A percentile compares a stretch with the other conserved stretches of the same genome.
phyloP scores from a whole-genome alignment of 2,113 vertebrate genomes.

The Aplodontia rufa region DNA sequence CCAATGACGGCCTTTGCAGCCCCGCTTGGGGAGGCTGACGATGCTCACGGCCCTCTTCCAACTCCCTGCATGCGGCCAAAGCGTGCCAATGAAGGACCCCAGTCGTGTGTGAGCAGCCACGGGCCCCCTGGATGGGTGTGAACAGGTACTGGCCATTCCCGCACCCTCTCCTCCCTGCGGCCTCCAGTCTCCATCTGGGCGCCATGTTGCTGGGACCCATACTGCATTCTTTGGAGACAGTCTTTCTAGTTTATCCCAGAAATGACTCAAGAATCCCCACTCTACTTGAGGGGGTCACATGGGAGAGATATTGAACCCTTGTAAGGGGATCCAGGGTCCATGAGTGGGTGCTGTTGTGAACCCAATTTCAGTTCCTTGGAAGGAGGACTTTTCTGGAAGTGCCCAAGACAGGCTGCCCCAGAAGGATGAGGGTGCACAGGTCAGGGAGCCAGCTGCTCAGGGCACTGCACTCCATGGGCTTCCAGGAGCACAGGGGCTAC shows the following conservation, averaged over 20 bases:
- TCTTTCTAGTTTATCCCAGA: neutral
- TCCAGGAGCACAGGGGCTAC: neutral
- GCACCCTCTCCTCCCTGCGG: neutral
- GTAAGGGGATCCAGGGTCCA: neutral
- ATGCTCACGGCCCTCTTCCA: neutral
- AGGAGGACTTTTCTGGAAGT: neutral
- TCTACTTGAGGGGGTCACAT: neutral
- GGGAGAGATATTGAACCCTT: neutral
- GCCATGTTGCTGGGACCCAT: neutral
- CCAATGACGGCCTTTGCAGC: neutral
- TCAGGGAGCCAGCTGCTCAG: neutral
- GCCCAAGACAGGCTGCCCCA: neutral
- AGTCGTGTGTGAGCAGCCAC: neutral
- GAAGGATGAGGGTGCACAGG: neutral
- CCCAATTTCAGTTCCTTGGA: neutral
- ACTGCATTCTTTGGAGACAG: neutral
- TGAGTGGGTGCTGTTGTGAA: neutral
- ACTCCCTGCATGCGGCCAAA: neutral
- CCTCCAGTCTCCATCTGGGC: neutral
- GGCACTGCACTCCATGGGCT: neutral
- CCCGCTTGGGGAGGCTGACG: neutral
- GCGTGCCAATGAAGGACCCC: neutral
- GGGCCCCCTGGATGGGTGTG: neutral
- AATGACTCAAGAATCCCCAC: neutral
- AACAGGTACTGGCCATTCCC: neutral